Percentiles rank a stretch among this genome's conserved stretches.
Conservation (phyloP, 35 echinoderm and acorn worm species). For the Hemicentrotus pulcherrimus region DNA sequence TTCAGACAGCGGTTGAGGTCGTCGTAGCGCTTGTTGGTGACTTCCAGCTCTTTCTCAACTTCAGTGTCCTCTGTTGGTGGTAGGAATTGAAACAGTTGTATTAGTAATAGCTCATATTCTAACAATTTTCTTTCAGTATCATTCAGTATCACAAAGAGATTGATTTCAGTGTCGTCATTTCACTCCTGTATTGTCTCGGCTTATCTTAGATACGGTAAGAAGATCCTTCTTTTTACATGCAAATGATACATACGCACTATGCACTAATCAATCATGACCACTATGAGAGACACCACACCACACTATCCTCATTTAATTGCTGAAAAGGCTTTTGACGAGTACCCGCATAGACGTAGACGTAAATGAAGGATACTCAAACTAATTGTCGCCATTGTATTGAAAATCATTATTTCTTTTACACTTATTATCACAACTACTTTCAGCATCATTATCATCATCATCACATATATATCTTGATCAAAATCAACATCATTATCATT, state of each 20-base stretch:
- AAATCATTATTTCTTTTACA: not conserved
- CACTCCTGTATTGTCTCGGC: no score
- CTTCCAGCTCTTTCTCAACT: slow-evolving; percentile 86
- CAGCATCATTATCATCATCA: not conserved
- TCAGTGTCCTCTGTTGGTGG: slow-evolving; percentile 78
- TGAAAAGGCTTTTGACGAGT: no score
- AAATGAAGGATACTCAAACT: no score
- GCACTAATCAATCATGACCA: no score
- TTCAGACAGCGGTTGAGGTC: slow-evolving; percentile 71
- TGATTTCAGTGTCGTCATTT: no score
- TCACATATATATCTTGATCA: not conserved
- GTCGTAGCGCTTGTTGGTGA: slow-evolving; percentile 90
- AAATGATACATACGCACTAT: no score
- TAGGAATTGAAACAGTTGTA: not conserved
- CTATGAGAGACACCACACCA: no score
- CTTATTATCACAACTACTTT: not conserved
- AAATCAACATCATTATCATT: not conserved
- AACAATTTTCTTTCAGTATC: not conserved
- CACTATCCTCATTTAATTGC: no score
- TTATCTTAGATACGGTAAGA: no score
- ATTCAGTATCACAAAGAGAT: not conserved
- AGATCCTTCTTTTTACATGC: not conserved
- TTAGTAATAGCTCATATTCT: not conserved
- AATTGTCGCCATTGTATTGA: not conserved
- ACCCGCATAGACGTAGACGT: no score